Evolutionary conservation across 37 sponge, comb jelly and placozoan species (phyloP).

Genomic region (Geodia barretti): DNA sequence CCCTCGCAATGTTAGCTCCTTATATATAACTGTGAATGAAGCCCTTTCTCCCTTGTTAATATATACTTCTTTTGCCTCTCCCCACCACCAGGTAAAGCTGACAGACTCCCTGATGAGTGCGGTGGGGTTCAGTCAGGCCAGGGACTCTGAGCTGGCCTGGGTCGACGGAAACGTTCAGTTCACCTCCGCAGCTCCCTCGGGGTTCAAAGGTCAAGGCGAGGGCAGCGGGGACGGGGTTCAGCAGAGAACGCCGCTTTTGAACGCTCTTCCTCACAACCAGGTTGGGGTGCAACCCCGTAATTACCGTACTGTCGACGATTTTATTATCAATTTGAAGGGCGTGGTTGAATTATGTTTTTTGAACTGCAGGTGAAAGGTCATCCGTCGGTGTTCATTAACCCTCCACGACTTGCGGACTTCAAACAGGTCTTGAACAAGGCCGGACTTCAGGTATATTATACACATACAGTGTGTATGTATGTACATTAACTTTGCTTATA

Average conservation of each 20-base stretch:
- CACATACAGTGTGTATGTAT: too few species aligned
- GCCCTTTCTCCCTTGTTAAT: too few species aligned
- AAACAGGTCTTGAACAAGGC: constrained; percentile 93
- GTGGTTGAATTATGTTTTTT: too few species aligned
- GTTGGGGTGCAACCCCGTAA: constrained; percentile 11
- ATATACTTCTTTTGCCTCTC: too few species aligned
- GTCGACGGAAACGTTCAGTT: constrained; percentile 82
- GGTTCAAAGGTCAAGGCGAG: too few species aligned
- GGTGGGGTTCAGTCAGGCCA: constrained; percentile 81
- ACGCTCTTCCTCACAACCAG: constrained; percentile 51
- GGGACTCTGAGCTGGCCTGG: constrained; percentile 96
- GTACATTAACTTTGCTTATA: too few species aligned
- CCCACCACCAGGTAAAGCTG: constrained; percentile 81
- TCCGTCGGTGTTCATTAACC: constrained; percentile 90
- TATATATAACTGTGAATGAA: too few species aligned
- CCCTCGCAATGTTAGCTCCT: too few species aligned
- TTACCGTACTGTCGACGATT: too few species aligned
- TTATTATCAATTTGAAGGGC: too few species aligned
- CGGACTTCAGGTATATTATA: constrained; percentile 77
- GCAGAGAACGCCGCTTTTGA: constrained; percentile 54
- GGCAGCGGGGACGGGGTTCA: neutral
- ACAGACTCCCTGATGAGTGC: constrained; percentile 91
- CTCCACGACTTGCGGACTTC: constrained; percentile 98
- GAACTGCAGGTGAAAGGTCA: constrained; percentile 68
- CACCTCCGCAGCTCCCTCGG: constrained; percentile 7